Base-by-base conservation (phyloP, 2,888 invertebrate genomes). In the Tetragonula carbonaria region DNA sequence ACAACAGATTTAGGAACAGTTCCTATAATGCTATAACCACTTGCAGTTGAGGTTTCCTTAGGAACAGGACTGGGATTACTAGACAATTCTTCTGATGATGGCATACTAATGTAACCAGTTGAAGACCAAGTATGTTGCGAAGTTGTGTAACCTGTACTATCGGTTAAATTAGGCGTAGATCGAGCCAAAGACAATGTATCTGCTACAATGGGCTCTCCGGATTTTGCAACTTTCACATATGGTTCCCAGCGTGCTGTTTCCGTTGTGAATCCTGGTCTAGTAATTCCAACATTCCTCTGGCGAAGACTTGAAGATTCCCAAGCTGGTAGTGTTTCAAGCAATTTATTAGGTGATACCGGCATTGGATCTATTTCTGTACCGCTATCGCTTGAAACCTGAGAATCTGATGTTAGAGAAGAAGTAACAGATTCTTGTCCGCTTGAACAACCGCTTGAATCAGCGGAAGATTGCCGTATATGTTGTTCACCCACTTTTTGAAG, bases 371-470 rank as follows among this genome's bases (percentile, higher is more conserved):
- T 91, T 74, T 94, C 94, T 0, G 94, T 92, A 13, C 94, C 94
- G 73, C 94, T 94, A 74, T 94, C 95, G 53, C 94, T 95, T 4
- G 95, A 95, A 50, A 95, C 94, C 72, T 95, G 95, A 2, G 95
- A 95, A 13, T 95, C 95, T 1, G 96, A 95, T 55, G 95, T 96
- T 16, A 95, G 89, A 0, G 96, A 96, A 5, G 96, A 96, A 0
- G 95, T 95, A 0, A 95, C 95, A 78, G 96, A 96, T 83, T 95
- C 96, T 79, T 95, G 95, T 6, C 95, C 96, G 38, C 95, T 96
- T 74, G 96, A 95, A 86, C 96, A 96, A 5, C 96, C 96, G 86
- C 96, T 96, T 0, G 96, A 95, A 89, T 96, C 96, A 6, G 95
- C 95, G 21, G 95, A 95, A 0, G 94, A 93, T 68, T 95, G 95